Base-by-base conservation (phyloP, 2,797 vertebrate species). In the Chaenodraco wilsoni region DNA sequence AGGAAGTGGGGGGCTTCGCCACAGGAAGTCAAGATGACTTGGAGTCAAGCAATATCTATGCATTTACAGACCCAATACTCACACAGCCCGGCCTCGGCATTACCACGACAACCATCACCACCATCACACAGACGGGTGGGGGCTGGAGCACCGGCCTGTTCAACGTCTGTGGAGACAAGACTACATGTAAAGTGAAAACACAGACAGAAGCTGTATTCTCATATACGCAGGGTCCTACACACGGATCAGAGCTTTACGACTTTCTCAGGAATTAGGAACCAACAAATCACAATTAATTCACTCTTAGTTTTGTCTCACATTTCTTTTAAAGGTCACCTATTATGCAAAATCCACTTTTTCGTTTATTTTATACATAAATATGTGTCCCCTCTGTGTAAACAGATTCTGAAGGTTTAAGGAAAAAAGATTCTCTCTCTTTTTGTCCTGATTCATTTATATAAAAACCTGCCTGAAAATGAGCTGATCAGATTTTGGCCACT, bases 141-240 rank as follows among this genome's bases (percentile, higher is more conserved):
- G 92, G 82, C 88, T 96, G 95, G 96, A 96, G 92, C 89, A 92
- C 93, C 0, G 90, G 95, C 59, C 94, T 96, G 72, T 93, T 96
- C 69, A 84, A 95, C 66, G 67, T 96, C 88, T 96, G 93, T 51
- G 90, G 84, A 72, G 95, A 96, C 82, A 87, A 43, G 82, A 92
- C 50, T 19, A 91, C 95, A 65, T 96, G 96, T 97, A 94, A 94
- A 3, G 12, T 41, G 17, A 33, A 48, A 58, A 65, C 68, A 67
- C 52, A 45, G 5, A 13, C 23, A 54, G 13, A 63, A 50, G 50
- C 13, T 59, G 11, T 23, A 19, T 46, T 60, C 0, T 33, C 48
- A 50, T n/a, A 11, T 11, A 2, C 50, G 15, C 9, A 45, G 5
- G 23, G 8, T 16, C 11, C 10, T 13, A 37, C 33, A 6, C 10